Evolutionary conservation across 2,888 invertebrate species (phyloP).

Genomic region (Acleris sparsana): DNA sequence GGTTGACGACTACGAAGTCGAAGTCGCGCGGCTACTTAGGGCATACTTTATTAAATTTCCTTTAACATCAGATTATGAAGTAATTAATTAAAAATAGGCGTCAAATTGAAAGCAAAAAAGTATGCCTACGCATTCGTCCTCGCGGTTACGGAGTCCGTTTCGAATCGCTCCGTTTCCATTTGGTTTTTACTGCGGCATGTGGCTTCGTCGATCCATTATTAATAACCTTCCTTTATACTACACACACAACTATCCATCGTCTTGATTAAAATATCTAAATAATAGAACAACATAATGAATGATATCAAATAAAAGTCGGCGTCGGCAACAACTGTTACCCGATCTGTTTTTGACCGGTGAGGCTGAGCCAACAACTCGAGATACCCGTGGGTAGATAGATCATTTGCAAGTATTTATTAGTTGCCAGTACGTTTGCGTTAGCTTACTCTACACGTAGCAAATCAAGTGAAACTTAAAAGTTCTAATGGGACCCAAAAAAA

Average conservation of each 20-base stretch:
- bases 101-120: conserved; percentile 67
- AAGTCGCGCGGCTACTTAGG: too few species aligned
- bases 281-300: conserved; percentile 70
- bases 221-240: conserved; percentile 79
- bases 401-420: too few species aligned
- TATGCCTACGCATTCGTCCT: conserved; percentile 65
- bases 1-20: too few species aligned
- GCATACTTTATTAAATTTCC: conserved; percentile 42
- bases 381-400: too few species aligned
- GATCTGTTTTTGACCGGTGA: conserved; percentile 1
- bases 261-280: conserved; percentile 82
- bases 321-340: conserved; percentile 35
- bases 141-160: conserved; percentile 72
- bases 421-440: too few species aligned
- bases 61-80: conserved; percentile 52
- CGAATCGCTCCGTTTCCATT: conserved; percentile 77
- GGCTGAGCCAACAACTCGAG: background rate
- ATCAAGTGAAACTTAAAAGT: too few species aligned
- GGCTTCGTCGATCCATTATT: conserved; percentile 73
- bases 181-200: conserved; percentile 78
- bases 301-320: conserved; percentile 51
- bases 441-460: too few species aligned
- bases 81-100: conserved; percentile 66
- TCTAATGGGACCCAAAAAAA: too few species aligned
- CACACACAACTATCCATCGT: conserved; percentile 73